phyloP scores from a whole-genome alignment of 64 coral and sea anemone genomes.

The Dendronephthya gigantea region DNA sequence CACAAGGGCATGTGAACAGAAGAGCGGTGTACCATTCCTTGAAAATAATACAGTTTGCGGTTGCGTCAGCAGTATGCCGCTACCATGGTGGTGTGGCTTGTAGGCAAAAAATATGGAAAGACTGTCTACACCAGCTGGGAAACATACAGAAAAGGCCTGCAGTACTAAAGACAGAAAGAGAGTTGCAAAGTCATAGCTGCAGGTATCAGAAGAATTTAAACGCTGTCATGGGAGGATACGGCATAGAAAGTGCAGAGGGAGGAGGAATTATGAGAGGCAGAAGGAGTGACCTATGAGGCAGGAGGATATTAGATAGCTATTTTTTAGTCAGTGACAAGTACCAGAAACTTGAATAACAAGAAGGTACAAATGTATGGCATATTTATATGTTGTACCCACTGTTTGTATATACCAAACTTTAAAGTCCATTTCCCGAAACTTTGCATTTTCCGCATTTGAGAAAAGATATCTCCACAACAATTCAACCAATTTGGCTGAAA shows the following conservation, averaged over 20 bases:
- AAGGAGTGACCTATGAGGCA: background rate
- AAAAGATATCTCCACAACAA: background rate
- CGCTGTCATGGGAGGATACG: background rate
- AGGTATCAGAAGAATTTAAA: background rate
- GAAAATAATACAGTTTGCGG: background rate
- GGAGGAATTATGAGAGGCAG: background rate
- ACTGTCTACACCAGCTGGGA: background rate
- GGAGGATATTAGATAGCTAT: background rate
- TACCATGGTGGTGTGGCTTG: background rate
- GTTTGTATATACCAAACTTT: background rate
- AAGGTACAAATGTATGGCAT: background rate
- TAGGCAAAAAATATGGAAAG: background rate
- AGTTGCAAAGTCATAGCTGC: background rate
- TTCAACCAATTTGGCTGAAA: background rate
- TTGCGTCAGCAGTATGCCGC: background rate
- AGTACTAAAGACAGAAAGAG: background rate
- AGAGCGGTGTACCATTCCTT: constrained; percentile 19
- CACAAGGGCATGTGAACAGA: constrained; percentile 6
- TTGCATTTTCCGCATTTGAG: background rate
- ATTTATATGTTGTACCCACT: background rate
- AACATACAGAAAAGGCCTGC: background rate
- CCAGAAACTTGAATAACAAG: background rate
- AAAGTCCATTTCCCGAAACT: background rate
- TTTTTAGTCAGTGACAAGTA: background rate
- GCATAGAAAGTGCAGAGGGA: background rate